phyloP scores from a whole-genome alignment of 2,888 invertebrate genomes.

The Philereme transversata region DNA sequence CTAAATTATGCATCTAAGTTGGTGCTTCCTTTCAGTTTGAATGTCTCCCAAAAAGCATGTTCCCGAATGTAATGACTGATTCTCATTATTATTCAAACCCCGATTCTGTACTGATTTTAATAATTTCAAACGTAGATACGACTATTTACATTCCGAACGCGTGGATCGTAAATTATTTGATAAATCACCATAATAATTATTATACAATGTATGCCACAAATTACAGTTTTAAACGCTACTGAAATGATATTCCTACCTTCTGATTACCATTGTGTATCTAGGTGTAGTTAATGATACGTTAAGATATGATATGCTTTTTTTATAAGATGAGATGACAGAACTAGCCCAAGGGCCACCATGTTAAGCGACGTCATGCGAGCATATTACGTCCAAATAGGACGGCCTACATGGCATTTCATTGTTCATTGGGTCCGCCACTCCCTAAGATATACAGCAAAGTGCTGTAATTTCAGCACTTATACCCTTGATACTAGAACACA shows the following conservation, averaged over 20 bases:
- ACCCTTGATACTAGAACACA: too few species aligned
- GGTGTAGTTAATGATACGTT: slow-evolving; percentile 6
- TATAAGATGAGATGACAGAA: too few species aligned
- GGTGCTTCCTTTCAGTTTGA: slow-evolving; percentile 1
- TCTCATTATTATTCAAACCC: slow-evolving; percentile 46
- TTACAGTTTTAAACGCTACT: slow-evolving; percentile 37
- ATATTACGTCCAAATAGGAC: too few species aligned
- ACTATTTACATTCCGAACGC: slow-evolving; percentile 37
- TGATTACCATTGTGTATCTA: slow-evolving; percentile 24
- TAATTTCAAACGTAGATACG: slow-evolving; percentile 41
- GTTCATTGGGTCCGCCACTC: too few species aligned
- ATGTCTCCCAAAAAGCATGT: slow-evolving; percentile 7
- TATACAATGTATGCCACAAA: slow-evolving; percentile 32
- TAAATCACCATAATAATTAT: slow-evolving; percentile 39
- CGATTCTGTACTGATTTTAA: slow-evolving; percentile 47
- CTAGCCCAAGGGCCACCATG: too few species aligned
- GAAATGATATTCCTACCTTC: slow-evolving; percentile 25
- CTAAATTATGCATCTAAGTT: slow-evolving; percentile 9
- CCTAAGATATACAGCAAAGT: too few species aligned
- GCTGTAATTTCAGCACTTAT: too few species aligned
- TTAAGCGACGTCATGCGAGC: too few species aligned
- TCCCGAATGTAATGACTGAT: slow-evolving; percentile 31
- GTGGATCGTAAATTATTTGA: slow-evolving; percentile 39
- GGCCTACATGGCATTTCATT: too few species aligned
- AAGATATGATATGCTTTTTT: background rate